phyloP scores from a whole-genome alignment of 2,888 invertebrate genomes.

The Caenorhabditis angaria region DNA sequence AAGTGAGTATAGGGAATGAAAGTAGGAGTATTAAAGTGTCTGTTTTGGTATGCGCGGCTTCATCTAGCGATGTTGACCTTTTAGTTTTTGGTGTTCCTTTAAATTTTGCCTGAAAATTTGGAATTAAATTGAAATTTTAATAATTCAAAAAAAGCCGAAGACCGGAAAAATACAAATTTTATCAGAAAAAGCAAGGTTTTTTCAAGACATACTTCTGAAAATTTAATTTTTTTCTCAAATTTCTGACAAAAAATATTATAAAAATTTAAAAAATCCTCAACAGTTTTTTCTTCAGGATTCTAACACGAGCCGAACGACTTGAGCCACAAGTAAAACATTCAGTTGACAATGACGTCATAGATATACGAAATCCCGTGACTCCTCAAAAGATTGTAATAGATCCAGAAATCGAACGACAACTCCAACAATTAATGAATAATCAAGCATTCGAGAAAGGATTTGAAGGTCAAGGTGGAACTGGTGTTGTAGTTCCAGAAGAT shows the following conservation, averaged over 20 bases:
- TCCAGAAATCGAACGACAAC: conserved; percentile 15
- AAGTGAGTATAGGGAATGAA: no score
- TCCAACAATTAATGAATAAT: conserved; percentile 30
- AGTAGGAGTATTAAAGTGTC: no score
- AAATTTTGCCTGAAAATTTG: no score
- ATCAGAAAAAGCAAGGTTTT: no score
- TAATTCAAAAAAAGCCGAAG: no score
- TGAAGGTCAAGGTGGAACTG: conserved; percentile 67
- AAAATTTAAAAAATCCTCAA: no score
- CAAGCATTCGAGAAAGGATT: conserved; percentile 48
- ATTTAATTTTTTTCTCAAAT: neutral
- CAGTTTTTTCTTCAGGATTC: conserved; percentile 16
- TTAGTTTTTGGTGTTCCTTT: no score
- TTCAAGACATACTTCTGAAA: no score
- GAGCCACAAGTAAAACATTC: neutral
- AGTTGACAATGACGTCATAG: neutral
- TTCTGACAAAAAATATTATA: neutral
- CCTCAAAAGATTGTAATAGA: conserved; percentile 13
- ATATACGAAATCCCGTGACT: neutral
- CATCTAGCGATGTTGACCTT: no score
- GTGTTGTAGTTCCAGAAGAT: conserved; percentile 60
- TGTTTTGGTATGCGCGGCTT: no score
- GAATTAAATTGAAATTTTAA: no score
- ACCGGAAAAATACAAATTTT: no score
- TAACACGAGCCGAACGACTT: conserved; percentile 26